Evolutionary conservation across 2,888 invertebrate species (phyloP).

Genomic region (Hipparchia semele): DNA sequence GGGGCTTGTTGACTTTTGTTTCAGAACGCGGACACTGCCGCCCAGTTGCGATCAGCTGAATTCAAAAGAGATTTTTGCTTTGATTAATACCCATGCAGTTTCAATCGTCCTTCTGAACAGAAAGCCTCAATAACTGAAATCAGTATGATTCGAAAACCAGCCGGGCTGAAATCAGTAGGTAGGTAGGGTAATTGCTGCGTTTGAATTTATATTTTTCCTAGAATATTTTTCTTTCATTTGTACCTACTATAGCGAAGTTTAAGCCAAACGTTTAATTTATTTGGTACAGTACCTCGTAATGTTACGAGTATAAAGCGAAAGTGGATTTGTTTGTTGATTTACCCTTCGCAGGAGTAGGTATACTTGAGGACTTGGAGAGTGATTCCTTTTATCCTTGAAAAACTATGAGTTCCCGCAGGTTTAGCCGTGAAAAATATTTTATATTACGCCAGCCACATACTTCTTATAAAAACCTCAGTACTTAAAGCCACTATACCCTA

Average conservation of each 20-base stretch:
- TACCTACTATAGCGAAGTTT: neutral
- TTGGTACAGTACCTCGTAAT: too few species aligned
- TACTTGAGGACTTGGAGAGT: too few species aligned
- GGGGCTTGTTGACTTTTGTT: slow-evolving; percentile 9
- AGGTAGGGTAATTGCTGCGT: neutral
- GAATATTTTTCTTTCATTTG: neutral
- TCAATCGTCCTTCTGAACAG: neutral
- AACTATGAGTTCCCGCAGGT: too few species aligned
- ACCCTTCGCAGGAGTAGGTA: too few species aligned
- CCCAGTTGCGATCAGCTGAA: slow-evolving; percentile 4
- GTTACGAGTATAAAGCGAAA: too few species aligned
- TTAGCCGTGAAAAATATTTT: too few species aligned
- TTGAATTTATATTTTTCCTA: neutral
- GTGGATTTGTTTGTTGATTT: too few species aligned
- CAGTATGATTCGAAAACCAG: neutral
- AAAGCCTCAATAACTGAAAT: slow-evolving; percentile 2
- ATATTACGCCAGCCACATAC: too few species aligned
- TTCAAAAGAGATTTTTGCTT: slow-evolving; percentile 15
- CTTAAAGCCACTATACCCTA: too few species aligned
- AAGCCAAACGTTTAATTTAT: too few species aligned
- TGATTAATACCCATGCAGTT: slow-evolving; percentile 5
- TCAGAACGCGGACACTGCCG: neutral
- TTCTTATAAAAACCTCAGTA: too few species aligned
- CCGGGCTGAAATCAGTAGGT: neutral
- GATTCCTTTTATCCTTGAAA: too few species aligned